phyloP scores from a whole-genome alignment of 1,140 invertebrate genomes.

The Megathymus violae region DNA sequence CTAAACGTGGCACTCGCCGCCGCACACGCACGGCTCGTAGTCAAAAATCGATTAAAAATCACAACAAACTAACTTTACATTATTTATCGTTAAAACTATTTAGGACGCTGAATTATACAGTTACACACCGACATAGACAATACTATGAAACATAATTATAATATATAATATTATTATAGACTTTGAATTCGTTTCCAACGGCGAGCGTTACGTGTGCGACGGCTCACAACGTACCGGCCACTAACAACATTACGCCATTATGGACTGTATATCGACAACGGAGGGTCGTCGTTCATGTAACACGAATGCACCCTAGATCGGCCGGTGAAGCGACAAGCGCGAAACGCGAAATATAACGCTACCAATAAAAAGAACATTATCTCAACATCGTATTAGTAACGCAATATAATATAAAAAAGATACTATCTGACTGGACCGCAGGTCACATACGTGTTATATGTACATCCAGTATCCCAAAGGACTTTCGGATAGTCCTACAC shows the following conservation, averaged over 20 bases:
- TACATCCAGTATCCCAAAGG: neutral
- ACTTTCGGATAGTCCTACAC: conserved; percentile 7
- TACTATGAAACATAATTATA: conserved; percentile 15
- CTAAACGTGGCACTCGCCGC: neutral
- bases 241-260: conserved; percentile 25
- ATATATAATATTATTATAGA: conserved; percentile 6
- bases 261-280: conserved; percentile 9
- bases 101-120: conserved; percentile 11
- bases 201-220: neutral
- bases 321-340: neutral
- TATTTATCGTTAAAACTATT: conserved; percentile 13
- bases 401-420: conserved; percentile 15
- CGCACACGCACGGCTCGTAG: neutral
- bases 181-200: conserved; percentile 14
- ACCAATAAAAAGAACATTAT: conserved; percentile 26
- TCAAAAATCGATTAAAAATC: conserved; percentile 9
- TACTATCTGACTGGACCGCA: conserved; percentile 22
- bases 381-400: conserved; percentile 23
- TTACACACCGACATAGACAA: conserved; percentile 3
- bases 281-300: conserved; percentile 2
- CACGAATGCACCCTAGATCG: conserved; percentile 7
- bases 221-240: conserved; percentile 22
- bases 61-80: conserved; percentile 13
- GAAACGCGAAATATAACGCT: conserved; percentile 20
- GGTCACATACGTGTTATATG: neutral